These are phyloP conservation scores for Gryllus bimaculatus DNA, from an alignment of 1,140 invertebrate genomes.

Conservation along the genomic window DNA sequence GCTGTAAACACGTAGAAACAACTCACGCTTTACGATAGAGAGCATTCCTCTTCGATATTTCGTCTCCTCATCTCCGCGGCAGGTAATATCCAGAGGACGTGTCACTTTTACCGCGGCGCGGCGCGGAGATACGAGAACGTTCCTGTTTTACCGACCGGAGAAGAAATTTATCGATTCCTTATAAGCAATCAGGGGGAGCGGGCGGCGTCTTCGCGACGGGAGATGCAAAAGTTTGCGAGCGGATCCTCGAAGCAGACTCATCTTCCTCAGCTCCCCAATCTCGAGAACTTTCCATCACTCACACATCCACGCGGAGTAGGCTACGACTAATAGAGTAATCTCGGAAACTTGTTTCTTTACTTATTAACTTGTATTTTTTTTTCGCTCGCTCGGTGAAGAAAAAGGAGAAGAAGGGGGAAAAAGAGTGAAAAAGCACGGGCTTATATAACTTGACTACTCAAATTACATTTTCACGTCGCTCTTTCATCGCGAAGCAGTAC, in stretches of 20 bases:
- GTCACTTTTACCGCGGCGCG: not conserved
- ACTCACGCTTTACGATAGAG: not conserved
- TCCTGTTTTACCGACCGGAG: not conserved
- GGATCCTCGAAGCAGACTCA: not conserved
- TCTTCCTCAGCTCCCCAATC: not conserved
- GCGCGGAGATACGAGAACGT: not conserved
- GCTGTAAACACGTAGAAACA: not conserved
- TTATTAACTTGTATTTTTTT: not conserved
- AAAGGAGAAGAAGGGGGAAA: not conserved
- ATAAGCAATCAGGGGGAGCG: not conserved
- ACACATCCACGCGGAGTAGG: not conserved
- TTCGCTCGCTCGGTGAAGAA: not conserved
- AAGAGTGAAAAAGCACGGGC: no score
- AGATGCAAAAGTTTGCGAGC: not conserved
- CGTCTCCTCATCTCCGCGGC: not conserved
- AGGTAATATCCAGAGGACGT: not conserved
- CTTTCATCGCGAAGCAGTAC: not conserved
- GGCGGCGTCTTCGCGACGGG: not conserved
- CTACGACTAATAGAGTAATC: conserved; percentile 1
- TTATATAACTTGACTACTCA: not conserved
- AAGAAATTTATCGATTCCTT: not conserved
- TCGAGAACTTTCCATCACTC: not conserved
- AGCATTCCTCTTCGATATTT: not conserved
- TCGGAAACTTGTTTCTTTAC: conserved; percentile 1
- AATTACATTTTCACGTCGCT: conserved; percentile 1